Evolutionary conservation across 2,113 vertebrate species (phyloP).

Genomic region (Turdus rufiventris): DNA sequence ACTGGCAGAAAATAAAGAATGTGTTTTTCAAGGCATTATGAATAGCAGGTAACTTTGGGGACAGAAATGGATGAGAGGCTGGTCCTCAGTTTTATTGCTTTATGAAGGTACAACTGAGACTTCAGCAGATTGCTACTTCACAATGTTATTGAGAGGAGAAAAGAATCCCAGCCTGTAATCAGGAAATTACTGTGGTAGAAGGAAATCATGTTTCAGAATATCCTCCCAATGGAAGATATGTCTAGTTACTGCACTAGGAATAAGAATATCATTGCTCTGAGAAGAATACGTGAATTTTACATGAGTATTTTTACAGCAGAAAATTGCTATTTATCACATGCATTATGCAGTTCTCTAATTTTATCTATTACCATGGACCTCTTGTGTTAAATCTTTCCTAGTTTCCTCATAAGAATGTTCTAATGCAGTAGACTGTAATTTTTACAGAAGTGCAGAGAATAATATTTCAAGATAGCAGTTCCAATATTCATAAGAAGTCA

Average conservation of each 20-base stretch:
- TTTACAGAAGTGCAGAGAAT: background rate
- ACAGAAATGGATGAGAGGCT: background rate
- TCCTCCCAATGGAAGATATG: background rate
- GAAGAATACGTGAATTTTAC: background rate
- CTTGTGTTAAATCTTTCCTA: background rate
- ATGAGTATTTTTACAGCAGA: background rate
- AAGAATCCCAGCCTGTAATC: background rate
- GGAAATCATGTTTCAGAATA: background rate
- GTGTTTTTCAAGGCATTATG: background rate
- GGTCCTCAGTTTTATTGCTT: background rate
- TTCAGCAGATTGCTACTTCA: background rate
- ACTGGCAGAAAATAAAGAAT: background rate
- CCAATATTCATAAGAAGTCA: background rate
- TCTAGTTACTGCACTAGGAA: background rate
- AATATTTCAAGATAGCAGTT: background rate
- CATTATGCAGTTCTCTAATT: constrained; percentile 17
- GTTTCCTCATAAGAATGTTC: background rate
- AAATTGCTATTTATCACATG: background rate
- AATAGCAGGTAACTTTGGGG: background rate
- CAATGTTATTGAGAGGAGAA: background rate
- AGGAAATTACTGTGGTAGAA: background rate
- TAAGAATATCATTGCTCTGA: background rate
- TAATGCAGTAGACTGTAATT: background rate
- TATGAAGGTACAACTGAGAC: background rate
- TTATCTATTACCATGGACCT: background rate